These are phyloP conservation scores for Parnassius orleans DNA, from an alignment of 2,888 invertebrate genomes.

Conservation along the genomic window DNA sequence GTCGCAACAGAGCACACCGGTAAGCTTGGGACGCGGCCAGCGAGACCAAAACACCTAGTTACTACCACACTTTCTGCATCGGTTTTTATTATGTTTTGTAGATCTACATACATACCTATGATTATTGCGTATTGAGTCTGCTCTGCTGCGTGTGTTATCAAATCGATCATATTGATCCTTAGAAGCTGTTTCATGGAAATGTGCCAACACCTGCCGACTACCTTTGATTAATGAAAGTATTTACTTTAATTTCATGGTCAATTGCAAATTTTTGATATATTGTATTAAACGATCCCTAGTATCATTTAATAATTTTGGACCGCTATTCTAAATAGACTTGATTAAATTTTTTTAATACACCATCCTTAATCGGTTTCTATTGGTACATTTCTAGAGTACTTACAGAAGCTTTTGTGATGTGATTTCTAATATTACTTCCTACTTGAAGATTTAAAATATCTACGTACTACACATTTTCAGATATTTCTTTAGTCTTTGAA, in stretches of 20 bases:
- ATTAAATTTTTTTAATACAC: neutral
- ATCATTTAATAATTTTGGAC: too few relatives aligned
- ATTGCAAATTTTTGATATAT: too few relatives aligned
- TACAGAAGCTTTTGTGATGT: slow-evolving; percentile 77
- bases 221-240: neutral
- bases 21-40: slow-evolving; percentile 70
- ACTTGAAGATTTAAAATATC: slow-evolving; percentile 47
- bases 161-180: slow-evolving; percentile 67
- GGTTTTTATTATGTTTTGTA: slow-evolving; percentile 73
- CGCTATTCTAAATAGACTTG: neutral
- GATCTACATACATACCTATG: slow-evolving; percentile 65
- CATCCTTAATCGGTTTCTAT: slow-evolving; percentile 29
- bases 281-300: too few relatives aligned
- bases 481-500: slow-evolving; percentile 43
- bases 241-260: too few relatives aligned
- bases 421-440: slow-evolving; percentile 66
- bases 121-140: slow-evolving; percentile 74
- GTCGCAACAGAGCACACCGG: slow-evolving; percentile 69
- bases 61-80: slow-evolving; percentile 63
- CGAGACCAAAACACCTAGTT: slow-evolving; percentile 62
- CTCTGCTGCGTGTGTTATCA: slow-evolving; percentile 79
- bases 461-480: slow-evolving; percentile 44
- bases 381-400: slow-evolving; percentile 69
- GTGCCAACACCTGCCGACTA: slow-evolving; percentile 51
- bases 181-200: slow-evolving; percentile 71